These are phyloP conservation scores for Julus scandinavius DNA, from an alignment of 2,888 invertebrate genomes.

Conservation along the genomic window DNA sequence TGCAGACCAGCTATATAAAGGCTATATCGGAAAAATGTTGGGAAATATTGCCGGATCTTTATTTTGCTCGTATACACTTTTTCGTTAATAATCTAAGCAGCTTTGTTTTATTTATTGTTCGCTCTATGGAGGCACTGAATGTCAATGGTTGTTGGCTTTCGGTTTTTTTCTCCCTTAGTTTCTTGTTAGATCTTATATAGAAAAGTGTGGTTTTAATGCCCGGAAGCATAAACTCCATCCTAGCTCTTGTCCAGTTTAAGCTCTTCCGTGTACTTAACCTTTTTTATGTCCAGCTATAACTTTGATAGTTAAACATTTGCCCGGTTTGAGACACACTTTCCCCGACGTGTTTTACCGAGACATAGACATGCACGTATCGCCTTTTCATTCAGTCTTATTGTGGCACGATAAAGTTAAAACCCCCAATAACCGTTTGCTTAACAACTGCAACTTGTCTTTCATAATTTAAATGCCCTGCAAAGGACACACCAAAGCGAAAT, in stretches of 20 bases:
- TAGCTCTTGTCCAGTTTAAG: slow-evolving; percentile 38
- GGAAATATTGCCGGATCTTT: not conserved
- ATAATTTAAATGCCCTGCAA: not conserved
- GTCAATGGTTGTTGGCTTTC: not conserved
- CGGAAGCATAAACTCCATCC: slow-evolving; percentile 42
- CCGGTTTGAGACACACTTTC: slow-evolving; percentile 14
- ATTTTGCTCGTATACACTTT: slow-evolving; percentile 34
- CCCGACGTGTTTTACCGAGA: not conserved
- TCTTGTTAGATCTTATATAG: not conserved
- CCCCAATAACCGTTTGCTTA: slow-evolving; percentile 36
- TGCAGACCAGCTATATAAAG: not conserved
- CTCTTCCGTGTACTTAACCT: slow-evolving; percentile 42
- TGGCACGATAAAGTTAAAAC: slow-evolving; percentile 15
- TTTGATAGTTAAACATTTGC: slow-evolving; percentile 42
- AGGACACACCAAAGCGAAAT: too few relatives aligned
- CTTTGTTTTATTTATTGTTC: slow-evolving; percentile 39
- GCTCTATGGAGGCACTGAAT: slow-evolving; percentile 42
- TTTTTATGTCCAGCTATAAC: slow-evolving; percentile 31
- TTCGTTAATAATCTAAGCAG: slow-evolving; percentile 42
- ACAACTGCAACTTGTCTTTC: slow-evolving; percentile 42
- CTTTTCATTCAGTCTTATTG: slow-evolving; percentile 31
- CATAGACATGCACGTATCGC: not conserved
- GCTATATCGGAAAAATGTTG: not conserved
- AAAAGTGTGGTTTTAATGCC: slow-evolving; percentile 35
- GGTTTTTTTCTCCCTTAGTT: not conserved